Conservation (phyloP, 2,113 vertebrate species). For the Eulacestoma nigropectus region DNA sequence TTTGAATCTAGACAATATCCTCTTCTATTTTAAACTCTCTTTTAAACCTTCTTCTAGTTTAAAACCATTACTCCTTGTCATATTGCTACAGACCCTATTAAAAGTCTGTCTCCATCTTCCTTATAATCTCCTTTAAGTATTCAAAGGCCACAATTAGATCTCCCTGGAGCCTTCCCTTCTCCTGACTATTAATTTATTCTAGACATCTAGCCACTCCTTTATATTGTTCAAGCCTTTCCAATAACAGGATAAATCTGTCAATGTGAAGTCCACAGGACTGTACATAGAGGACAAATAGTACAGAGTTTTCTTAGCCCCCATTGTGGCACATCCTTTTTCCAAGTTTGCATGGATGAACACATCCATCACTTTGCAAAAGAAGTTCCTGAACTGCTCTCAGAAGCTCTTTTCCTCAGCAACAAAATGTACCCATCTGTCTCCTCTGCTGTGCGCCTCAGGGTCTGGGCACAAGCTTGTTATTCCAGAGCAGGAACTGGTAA, state of each 20-base stretch:
- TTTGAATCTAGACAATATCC: background rate
- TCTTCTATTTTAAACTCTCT: background rate
- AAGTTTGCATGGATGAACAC: background rate
- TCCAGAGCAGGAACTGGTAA: background rate
- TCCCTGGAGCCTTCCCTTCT: background rate
- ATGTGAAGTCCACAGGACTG: background rate
- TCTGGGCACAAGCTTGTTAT: background rate
- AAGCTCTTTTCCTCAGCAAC: background rate
- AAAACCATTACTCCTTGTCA: background rate
- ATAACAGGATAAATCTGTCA: background rate
- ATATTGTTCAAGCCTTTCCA: background rate
- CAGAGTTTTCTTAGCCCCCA: background rate
- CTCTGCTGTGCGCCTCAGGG: background rate
- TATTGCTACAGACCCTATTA: background rate
- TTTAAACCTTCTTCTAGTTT: background rate
- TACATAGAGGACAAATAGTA: background rate
- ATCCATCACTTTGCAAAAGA: conserved; percentile 32
- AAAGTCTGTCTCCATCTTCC: background rate
- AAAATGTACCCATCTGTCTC: conserved; percentile 1
- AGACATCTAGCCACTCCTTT: background rate
- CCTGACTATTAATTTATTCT: background rate
- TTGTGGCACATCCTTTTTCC: background rate
- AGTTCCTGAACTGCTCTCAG: background rate
- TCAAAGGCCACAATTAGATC: background rate
- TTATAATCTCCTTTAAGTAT: background rate